Conservation (phyloP, 2,797 vertebrate species). For the Smutsia gigantea region DNA sequence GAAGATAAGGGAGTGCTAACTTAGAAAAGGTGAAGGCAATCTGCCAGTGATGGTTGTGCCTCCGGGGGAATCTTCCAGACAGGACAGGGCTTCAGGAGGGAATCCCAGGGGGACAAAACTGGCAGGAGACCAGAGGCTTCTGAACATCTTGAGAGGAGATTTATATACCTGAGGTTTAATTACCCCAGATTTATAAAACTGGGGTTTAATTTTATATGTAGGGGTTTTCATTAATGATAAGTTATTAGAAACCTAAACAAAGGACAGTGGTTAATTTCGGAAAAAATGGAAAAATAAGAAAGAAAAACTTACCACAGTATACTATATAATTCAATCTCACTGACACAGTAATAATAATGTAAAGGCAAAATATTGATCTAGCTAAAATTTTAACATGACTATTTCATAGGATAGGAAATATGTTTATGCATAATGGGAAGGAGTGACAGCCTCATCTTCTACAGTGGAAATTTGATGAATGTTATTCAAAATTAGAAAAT, state of each 20-base stretch:
- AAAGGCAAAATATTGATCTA: background rate
- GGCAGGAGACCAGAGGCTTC: background rate
- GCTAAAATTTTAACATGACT: background rate
- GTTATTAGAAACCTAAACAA: background rate
- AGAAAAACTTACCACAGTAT: background rate
- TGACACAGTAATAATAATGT: background rate
- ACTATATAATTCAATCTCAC: background rate
- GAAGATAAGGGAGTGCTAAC: background rate
- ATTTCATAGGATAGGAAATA: background rate
- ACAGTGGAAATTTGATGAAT: background rate
- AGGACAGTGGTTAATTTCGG: background rate
- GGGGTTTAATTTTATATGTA: background rate
- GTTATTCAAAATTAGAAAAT: background rate
- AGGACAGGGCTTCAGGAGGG: background rate
- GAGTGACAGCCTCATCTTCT: background rate
- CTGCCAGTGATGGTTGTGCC: accelerated
- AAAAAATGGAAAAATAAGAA: background rate
- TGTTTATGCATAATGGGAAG: background rate
- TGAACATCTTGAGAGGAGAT: background rate
- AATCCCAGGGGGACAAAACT: background rate
- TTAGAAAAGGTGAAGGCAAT: background rate
- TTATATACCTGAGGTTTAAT: background rate
- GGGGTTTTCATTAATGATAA: background rate
- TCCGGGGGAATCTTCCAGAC: accelerated
- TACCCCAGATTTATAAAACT: background rate